Evolutionary conservation across 1,140 invertebrate species (phyloP), one percentile per base, ranked within the genome.

Genomic region (Dendrolimus punctatus): DNA sequence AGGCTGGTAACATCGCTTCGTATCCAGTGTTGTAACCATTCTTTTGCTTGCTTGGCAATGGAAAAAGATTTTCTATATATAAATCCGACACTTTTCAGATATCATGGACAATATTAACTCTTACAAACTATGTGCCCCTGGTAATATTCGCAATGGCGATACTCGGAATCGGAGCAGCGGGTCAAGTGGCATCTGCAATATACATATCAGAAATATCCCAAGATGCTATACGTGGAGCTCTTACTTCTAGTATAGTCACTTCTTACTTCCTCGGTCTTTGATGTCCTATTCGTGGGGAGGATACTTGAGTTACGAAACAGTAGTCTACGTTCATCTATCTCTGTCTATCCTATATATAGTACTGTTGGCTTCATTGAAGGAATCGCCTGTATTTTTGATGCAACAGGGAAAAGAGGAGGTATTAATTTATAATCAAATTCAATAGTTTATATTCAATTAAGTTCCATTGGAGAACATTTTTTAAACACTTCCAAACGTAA

Each of bases 171-270:
- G 75, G 81, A 0, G 73, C 73, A 4, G 79, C 69, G 3, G 79
- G 77, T 0, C 74, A 80, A 38, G 70, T 68, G 0, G 57, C 76
- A 3, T 71, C 76, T 0, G 62, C 76, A 2, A 66, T 85, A 5
- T 85, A 73, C 51, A 77, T 85, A 55, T 68, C 74, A 2, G 81
- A 85, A 56, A 82, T 85, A 60, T 58, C 60, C 41, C 73, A 85
- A 44, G 76, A 82, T 40, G 69, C 79, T 1, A 76, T 85, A 39
- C 60, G 81, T 52, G 81, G 81, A 7, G 66, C 66, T 0, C 40
- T 84, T 2, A 78, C 76, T n/a, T 80, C 80, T 0, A 64, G 69
- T 2, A 68, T 71, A 2, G 76, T 80, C 0, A 69, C 66, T 4
- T 64, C 64, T 5, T 82, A 64, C 46, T 78, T 78, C 51, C 4